Evolutionary conservation across 2,113 vertebrate genomes (phyloP), one percentile per base, ranked within the genome.

Genomic region (Pachycephala philippinensis): DNA sequence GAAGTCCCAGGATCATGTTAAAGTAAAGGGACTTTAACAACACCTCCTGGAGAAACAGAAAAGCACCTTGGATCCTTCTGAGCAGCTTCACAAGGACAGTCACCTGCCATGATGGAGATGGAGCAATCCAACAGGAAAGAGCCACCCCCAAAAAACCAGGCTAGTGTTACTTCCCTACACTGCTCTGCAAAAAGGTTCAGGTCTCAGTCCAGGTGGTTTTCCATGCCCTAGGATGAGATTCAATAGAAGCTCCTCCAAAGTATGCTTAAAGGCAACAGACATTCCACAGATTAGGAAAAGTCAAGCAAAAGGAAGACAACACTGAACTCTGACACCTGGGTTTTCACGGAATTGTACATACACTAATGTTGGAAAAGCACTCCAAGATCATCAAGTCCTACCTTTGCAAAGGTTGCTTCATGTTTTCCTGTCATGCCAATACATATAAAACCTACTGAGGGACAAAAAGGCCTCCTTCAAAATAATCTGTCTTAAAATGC

Each of bases 91-190:
- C 37, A 70, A 15, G 45, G 21, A 65, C 13, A 70, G 30, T 33
- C 20, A 76, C 22, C 18, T 30, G 45, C 26, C 1, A 0, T 8
- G 26, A 52, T 2, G 21, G 37, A 57, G 61, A 39, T 3, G 16
- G 31, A 86, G 12, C 6, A 4, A 39, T 23, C 35, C 56, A 27
- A 56, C 9, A 60, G 13, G 9, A 44, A 82, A 61, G 5, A 85
- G 11, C 2, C 37, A 44, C 4, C 4, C 4, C 10, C 14, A 2
- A 23, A 72, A 76, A 57, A 12, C 0, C 10, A 86, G 60, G 16
- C 8, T 16, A 24, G 4, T 15, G 7, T 40, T 71, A 44, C 15
- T 27, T 15, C 17, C 33, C 35, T 68, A 22, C 13, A 5, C 24
- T 75, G 53, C 31, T 24, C 45, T 2, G 3, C 37, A 40, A 75